Conservation (phyloP, 2,888 invertebrate genomes). For the Sphaerophoria rueppellii region DNA sequence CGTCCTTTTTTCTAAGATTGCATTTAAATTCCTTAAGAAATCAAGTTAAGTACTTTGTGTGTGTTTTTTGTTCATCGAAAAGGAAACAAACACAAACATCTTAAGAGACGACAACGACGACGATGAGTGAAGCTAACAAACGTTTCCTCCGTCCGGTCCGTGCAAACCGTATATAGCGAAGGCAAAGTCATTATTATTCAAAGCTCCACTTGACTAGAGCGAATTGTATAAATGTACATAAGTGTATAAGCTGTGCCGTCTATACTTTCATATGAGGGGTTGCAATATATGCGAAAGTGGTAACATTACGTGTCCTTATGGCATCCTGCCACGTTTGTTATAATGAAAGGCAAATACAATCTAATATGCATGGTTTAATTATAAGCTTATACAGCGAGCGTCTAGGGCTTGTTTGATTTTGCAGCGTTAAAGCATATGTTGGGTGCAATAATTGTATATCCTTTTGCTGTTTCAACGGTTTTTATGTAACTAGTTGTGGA, state of each 20-base stretch:
- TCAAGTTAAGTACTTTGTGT: constrained; percentile 19
- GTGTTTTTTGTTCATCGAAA: not conserved
- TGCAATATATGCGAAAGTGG: constrained; percentile 39
- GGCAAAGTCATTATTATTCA: constrained; percentile 39
- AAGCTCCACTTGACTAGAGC: constrained; percentile 39
- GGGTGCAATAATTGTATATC: constrained; percentile 52
- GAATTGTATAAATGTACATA: not conserved
- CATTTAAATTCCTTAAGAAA: constrained; percentile 44
- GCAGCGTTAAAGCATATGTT: constrained; percentile 60
- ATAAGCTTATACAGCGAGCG: constrained; percentile 55
- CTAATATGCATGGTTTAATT: constrained; percentile 72
- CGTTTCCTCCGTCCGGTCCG: not conserved
- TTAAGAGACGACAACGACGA: constrained; percentile 4
- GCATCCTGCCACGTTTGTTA: constrained; percentile 56
- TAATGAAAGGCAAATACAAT: constrained; percentile 69
- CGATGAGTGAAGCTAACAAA: constrained; percentile 1
- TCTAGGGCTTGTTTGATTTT: constrained; percentile 67
- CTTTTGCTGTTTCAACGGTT: not conserved
- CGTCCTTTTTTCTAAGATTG: constrained; percentile 20
- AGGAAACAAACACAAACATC: not conserved
- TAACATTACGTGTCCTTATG: constrained; percentile 68
- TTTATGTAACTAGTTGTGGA: too few species aligned
- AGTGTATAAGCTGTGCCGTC: too few species aligned
- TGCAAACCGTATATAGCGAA: not conserved
- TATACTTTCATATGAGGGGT: constrained; percentile 15